Evolutionary conservation across 2,113 vertebrate species (phyloP), one percentile per base, ranked within the genome.

Genomic region (Galeopterus variegatus): DNA sequence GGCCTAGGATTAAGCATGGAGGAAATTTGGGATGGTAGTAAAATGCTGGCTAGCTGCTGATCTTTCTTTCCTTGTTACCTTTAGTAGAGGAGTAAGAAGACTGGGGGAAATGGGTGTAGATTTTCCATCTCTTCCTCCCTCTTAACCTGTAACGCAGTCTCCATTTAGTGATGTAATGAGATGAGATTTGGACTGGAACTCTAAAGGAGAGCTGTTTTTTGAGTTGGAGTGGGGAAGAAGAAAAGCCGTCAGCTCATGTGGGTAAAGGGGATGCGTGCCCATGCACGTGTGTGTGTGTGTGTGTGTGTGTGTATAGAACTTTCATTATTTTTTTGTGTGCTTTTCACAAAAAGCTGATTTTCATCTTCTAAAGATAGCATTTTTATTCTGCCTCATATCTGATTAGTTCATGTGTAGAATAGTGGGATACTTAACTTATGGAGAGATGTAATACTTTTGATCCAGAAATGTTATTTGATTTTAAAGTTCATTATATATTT

Each of bases 371-470:
- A 86, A 33, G 54, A n/a, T 56, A 23, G n/a, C 50, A 21, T 81
- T 91, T 97, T 97, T 60, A 88, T 92, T 94, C 50, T 93, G 67
- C 26, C 36, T 80, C 84, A 45, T 95, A 54, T 92, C 33, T 72
- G 73, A 70, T 92, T 79, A 62, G 52, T 50, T 90, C 24, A 72
- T 1, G 3, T 88, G 3, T 77, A 3, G 41, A 41, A 41, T 41
- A 41, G 41, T 41, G 41, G 41, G 41, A 41, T 94, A 65, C 90
- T 94, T 73, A 94, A 73, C 31, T 31, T 88, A 80, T 28, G 24
- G 36, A 70, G 65, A 82, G 23, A 85, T 82, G 1, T 56, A 83
- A 26, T 93, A 64, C n/a, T n/a, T n/a, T n/a, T n/a, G n/a, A n/a
- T n/a, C n/a, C n/a, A n/a, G n/a, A n/a, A n/a, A 69, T 76, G 11